phyloP scores from a whole-genome alignment of 2,888 invertebrate genomes.

The Helobdella robusta region DNA sequence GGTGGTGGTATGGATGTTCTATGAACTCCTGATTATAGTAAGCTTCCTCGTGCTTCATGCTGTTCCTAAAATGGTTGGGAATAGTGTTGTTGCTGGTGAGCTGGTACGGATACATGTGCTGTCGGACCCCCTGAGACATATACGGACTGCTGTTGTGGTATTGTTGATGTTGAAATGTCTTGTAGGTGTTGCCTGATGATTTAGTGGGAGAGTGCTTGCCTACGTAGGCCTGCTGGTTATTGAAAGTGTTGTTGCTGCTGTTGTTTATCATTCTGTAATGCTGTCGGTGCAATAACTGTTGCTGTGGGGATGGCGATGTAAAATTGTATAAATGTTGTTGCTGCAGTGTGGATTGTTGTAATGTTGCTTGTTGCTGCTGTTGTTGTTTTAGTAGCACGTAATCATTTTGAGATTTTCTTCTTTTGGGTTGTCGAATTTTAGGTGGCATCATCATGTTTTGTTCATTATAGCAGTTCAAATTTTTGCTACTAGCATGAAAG shows the following conservation, averaged over 20 bases:
- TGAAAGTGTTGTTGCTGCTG: slow-evolving; percentile 10
- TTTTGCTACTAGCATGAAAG: too few relatives aligned
- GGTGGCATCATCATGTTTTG: background rate
- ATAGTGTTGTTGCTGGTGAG: too few relatives aligned
- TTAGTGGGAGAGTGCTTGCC: too few relatives aligned
- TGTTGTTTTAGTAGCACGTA: background rate
- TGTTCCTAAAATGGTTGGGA: too few relatives aligned
- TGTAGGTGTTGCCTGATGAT: too few relatives aligned
- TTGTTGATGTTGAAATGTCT: too few relatives aligned
- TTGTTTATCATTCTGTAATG: background rate
- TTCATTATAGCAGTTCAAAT: background rate
- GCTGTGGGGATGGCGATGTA: background rate
- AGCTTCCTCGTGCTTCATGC: background rate
- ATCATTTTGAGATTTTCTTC: background rate
- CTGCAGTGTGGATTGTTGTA: background rate
- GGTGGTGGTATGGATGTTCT: background rate
- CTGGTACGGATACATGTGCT: too few relatives aligned
- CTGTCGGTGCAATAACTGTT: background rate
- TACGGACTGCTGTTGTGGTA: too few relatives aligned
- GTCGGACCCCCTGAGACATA: too few relatives aligned
- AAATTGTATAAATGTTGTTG: background rate
- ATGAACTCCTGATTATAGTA: background rate
- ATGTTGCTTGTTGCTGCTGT: background rate
- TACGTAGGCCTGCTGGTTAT: too few relatives aligned
- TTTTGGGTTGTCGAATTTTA: background rate